Evolutionary conservation across 2,888 invertebrate genomes (phyloP).

Genomic region (Gerris lacustris): DNA sequence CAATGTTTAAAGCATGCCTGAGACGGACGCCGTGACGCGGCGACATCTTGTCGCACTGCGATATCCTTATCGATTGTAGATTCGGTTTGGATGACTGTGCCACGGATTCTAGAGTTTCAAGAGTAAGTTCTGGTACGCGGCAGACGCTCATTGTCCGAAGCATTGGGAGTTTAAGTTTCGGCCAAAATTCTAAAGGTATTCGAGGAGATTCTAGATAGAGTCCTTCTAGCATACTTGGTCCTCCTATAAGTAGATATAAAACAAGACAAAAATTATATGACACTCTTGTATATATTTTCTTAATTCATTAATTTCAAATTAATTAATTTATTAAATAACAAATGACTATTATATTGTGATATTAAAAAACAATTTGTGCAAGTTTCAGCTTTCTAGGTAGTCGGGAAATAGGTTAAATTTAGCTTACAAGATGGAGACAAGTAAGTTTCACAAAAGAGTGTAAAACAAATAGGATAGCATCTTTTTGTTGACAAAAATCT

Average conservation of each 20-base stretch:
- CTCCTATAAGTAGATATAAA: neutral
- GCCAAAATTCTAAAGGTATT: slow-evolving; percentile 25
- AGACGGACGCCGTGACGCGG: slow-evolving; percentile 15
- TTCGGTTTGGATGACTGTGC: slow-evolving; percentile 17
- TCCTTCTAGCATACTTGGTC: slow-evolving; percentile 28
- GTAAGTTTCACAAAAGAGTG: too few relatives aligned
- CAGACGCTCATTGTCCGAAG: slow-evolving; percentile 28
- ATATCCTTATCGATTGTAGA: slow-evolving; percentile 28
- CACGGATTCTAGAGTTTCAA: slow-evolving; percentile 24
- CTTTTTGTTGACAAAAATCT: too few relatives aligned
- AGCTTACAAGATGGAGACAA: too few relatives aligned
- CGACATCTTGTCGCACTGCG: slow-evolving; percentile 28
- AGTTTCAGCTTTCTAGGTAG: too few relatives aligned
- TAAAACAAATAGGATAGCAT: too few relatives aligned
- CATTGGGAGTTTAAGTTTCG: slow-evolving; percentile 20
- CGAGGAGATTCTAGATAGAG: slow-evolving; percentile 33
- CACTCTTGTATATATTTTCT: too few relatives aligned
- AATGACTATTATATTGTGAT: too few relatives aligned
- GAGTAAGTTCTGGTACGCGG: slow-evolving; percentile 30
- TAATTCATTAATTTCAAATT: too few relatives aligned
- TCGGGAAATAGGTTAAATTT: too few relatives aligned
- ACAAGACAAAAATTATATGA: too few relatives aligned
- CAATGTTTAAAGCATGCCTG: slow-evolving; percentile 16
- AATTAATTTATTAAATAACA: too few relatives aligned
- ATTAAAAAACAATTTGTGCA: too few relatives aligned